Evolutionary conservation across 2,888 invertebrate species (phyloP), one percentile per base, ranked within the genome.

Genomic region (Pycnomerus fuliginosus): DNA sequence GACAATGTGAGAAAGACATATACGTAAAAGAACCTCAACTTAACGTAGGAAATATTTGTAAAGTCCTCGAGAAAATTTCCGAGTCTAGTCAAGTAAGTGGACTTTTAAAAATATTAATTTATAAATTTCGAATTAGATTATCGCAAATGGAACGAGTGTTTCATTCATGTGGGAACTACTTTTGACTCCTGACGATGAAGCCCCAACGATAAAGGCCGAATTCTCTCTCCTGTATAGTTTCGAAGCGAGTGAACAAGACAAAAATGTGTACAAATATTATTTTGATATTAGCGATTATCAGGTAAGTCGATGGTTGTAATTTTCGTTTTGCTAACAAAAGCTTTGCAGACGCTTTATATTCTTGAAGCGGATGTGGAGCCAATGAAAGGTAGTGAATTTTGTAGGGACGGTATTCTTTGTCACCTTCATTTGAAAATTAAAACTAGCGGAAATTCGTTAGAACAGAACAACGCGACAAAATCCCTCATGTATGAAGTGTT

Each of bases 401-500:
- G 93, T 66, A 83, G 93, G 38, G 87, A 91, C 25, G 91, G 92
- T 47, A 86, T 87, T 50, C 86, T 93, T 66, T 94, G 94, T 71
- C 87, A 87, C 71, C 75, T 90, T 61, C 84, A 85, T 67, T 73
- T 90, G 43, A 83, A 80, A 52, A 84, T 91, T 28, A 83, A 81
- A 52, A 60, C 59, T 14, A 61, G 60, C 2, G 58, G 61, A 5
- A 52, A 53, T 31, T 38, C 43, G 7, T 44, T 55, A 13, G 55
- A 56, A 28, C 25, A 51, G 14, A 53, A 39, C 16, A 31, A 43
- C 20, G 55, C 34, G 58, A 63, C 55, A n/a, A 78, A 76, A 11
- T 84, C 84, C 3, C 78, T 95, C 0, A 93, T 95, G 91, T 96
- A 95, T 68, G 94, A 95, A 73, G 92, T 96, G 5, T 73, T 93